Base-by-base conservation (phyloP, 2,888 invertebrate genomes). In the Callyntrura sp. region DNA sequence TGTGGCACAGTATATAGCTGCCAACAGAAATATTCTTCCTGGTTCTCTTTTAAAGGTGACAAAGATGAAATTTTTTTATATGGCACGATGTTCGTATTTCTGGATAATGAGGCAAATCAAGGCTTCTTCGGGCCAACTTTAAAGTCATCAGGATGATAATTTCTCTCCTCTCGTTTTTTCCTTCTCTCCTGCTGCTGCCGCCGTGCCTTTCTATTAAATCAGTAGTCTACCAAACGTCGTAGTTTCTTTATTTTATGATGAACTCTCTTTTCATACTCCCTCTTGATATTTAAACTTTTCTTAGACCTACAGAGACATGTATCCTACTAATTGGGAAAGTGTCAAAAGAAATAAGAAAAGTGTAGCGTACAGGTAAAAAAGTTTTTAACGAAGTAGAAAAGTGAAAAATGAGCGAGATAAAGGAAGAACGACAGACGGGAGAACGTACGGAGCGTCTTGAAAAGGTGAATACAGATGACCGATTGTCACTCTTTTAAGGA, bases 261-360 rank as follows among this genome's bases (percentile, higher is more conserved):
- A 65, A 65, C 65, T 11, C 70, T 70, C 35, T 35, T 35, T 70
- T 70, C 0, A 43, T 17, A 65, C n/a, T 65, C 6, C 28, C 25
- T 28, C 5, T 2, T 65, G 28, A 8, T 6, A 9, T 8, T 62
- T n/a, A 11, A 28, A 28, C 35, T 35, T 35, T 35, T 35, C 35
- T 35, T 35, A 35, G 35, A 6, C 35, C 35, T 12, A 17, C 5
- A 0, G 48, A n/a, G n/a, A n/a, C 73, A 70, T 73, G 23, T 73
- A 17, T 28, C 2, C 6, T 6, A 25, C 55, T 78, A 78, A 78
- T 78, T 78, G 78, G 78, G 35, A 57, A 23, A 78, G 57, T 55
- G 78, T 35, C 55, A 55, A 78, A 78, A 78, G 78, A 55, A 78
- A 55, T 25, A 23, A 76, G n/a, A 57, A 57, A 78, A 78, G 28